Conservation (phyloP, 2,888 invertebrate genomes). For the Pachydiplax longipennis region DNA sequence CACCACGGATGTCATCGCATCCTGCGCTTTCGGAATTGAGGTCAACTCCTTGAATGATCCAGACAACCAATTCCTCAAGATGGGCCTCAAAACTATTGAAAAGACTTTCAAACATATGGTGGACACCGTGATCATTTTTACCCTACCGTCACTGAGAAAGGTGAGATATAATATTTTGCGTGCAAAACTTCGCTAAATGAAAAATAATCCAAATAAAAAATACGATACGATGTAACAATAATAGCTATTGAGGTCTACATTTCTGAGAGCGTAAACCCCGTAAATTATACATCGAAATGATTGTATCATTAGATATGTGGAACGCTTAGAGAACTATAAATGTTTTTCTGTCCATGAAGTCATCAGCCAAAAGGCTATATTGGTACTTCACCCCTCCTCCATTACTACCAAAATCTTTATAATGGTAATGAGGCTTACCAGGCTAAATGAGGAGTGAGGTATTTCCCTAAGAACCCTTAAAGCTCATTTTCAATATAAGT, state of each 20-base stretch:
- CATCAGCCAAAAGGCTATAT: no score
- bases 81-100: slow-evolving; percentile 51
- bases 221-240: neutral
- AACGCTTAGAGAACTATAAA: no score
- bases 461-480: no score
- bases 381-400: neutral
- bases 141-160: slow-evolving; percentile 7
- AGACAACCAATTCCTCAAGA: neutral
- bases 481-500: no score
- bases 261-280: no score
- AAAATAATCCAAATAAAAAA: neutral
- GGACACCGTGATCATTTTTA: neutral
- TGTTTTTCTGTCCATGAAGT: no score
- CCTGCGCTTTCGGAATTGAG: slow-evolving; percentile 48
- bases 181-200: neutral
- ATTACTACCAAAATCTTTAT: neutral
- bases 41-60: slow-evolving; percentile 7
- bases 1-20: slow-evolving; percentile 49
- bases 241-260: no score
- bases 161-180: neutral
- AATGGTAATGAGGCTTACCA: neutral
- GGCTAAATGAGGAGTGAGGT: no score
- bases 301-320: no score
- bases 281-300: no score
- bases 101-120: neutral